Percentiles rank a stretch among this genome's conserved stretches.
Conservation (phyloP, 2,888 invertebrate genomes). For the Noctua pronuba region DNA sequence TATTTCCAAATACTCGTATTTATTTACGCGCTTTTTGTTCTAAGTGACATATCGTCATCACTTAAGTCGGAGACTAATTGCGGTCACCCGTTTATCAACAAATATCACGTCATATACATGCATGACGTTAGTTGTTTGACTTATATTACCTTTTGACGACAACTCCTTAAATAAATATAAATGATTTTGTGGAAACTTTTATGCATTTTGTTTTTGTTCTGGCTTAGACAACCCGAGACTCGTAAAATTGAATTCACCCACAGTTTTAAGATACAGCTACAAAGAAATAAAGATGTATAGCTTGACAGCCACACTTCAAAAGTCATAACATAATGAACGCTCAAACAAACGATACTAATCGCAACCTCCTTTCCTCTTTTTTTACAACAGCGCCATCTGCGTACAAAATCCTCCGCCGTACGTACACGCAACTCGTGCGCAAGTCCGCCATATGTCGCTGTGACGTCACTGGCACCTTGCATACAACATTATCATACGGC, state of each 20-base stretch:
- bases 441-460: slow-evolving; percentile 63
- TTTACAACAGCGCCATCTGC: background rate
- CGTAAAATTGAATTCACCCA: background rate
- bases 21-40: no score
- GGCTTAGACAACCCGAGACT: background rate
- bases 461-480: slow-evolving; percentile 74
- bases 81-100: slow-evolving; percentile 12
- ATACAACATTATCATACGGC: slow-evolving; percentile 52
- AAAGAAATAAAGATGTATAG: background rate
- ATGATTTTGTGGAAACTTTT: background rate
- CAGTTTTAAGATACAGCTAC: background rate
- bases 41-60: background rate
- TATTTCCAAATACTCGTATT: background rate
- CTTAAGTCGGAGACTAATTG: background rate
- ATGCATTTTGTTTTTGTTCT: background rate
- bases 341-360: background rate
- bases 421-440: slow-evolving; percentile 48
- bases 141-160: background rate
- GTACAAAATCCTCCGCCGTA: slow-evolving; percentile 24
- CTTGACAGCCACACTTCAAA: background rate
- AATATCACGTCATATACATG: background rate
- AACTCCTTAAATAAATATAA: background rate
- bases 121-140: background rate
- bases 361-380: no score
- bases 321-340: background rate